Base-by-base conservation (phyloP, 2,888 invertebrate species). In the Alloscopus bannaensis region DNA sequence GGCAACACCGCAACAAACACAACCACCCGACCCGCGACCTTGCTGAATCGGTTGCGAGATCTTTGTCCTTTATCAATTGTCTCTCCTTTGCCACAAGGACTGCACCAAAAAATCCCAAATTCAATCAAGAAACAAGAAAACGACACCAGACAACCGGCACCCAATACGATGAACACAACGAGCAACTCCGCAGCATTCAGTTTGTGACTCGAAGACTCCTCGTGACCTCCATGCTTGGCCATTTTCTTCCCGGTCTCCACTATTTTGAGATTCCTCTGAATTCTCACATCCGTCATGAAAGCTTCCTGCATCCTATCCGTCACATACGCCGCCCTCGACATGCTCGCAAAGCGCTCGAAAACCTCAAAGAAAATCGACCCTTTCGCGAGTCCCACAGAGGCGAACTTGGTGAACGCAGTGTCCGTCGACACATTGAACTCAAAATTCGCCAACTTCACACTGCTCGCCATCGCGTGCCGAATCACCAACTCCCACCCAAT, bases 401-500 rank as follows among this genome's bases (percentile, higher is more conserved):
- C 24, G 26, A 40, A 36, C 1, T 20, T 24, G 11, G 22, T 50
- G 2, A 68, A 36, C 1, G 36, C 26, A 55, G 68, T n/a, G 1
- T 55, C 68, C 16, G 50, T 24, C 13, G 28, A 47, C 20, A 47
- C 24, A 13, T 29, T 28, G 18, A 20, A 45, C 13, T 22, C 47
- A 18, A 50, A 11, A 22, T n/a, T 31, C 36, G 13, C 45, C 45
- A 45, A 3, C 66, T 66, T 29, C 29, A 28, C 31, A 22, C 3
- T 20, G 26, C 2, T 22, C 29, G 66, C 31, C 3, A 52, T 52
- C 18, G 2, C 20, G 31, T 24, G 3, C 6, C 8, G 18, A 18
- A 57, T 1, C 6, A 70, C 18, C n/a, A 42, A 16, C 3, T 36
- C 16, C 70, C 59, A 57, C 16, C 18, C 31, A 18, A 70, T 59